phyloP scores from a whole-genome alignment of 2,113 vertebrate species.

The Trichechus manatus region DNA sequence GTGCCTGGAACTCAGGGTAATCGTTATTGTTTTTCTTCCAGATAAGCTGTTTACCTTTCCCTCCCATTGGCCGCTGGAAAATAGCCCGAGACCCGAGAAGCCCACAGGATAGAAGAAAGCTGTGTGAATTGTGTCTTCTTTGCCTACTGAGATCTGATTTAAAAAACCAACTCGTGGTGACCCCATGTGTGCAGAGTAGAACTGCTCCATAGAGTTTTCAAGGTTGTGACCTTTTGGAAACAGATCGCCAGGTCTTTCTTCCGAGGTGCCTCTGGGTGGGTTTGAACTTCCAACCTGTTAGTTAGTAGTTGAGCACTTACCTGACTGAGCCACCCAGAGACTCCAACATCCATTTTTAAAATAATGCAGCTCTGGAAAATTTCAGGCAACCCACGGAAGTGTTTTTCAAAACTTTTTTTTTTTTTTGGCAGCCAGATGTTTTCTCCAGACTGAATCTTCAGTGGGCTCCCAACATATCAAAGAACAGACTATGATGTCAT shows the following conservation, averaged over 20 bases:
- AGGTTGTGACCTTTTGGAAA: not conserved
- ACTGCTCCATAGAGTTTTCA: not conserved
- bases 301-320: not conserved
- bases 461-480: not conserved
- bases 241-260: not conserved
- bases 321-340: not conserved
- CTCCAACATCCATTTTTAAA: not conserved
- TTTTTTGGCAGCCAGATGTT: not conserved
- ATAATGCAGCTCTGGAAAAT: not conserved
- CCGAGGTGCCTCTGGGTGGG: not conserved
- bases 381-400: not conserved
- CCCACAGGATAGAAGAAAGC: rapidly evolving
- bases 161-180: not conserved
- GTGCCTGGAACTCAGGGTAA: not conserved
- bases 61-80: not conserved
- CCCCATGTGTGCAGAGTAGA: not conserved
- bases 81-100: not conserved
- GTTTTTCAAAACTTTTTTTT: not conserved
- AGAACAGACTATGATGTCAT: not conserved
- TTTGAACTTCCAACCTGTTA: not conserved
- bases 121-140: not conserved
- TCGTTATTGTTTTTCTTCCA: not conserved
- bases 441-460: not conserved
- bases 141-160: not conserved
- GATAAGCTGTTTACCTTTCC: not conserved